phyloP scores from a whole-genome alignment of 2,888 invertebrate genomes.

The Parnassius apollo region DNA sequence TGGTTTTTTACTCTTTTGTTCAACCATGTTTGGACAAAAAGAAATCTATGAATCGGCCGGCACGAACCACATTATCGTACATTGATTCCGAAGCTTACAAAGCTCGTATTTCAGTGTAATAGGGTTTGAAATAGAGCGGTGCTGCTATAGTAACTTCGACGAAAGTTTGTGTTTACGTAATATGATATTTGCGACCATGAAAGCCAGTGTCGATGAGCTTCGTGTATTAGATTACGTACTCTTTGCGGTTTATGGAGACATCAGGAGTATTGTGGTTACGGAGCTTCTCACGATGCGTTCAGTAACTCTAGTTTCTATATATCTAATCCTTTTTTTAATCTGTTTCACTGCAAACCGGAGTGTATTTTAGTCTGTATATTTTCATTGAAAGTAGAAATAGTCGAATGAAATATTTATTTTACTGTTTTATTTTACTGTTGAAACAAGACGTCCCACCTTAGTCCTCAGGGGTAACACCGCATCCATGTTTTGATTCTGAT shows the following conservation, averaged over 20 bases:
- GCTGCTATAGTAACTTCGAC: constrained; percentile 30
- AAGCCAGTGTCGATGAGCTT: constrained; percentile 79
- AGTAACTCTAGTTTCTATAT: constrained; percentile 45
- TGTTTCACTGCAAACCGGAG: constrained; percentile 36
- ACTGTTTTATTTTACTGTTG: too few species aligned
- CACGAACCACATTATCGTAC: constrained; percentile 44
- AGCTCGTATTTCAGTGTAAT: constrained; percentile 28
- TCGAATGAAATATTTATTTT: too few species aligned
- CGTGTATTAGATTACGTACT: constrained; percentile 76
- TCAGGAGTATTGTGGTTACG: constrained; percentile 71
- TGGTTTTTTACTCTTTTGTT: constrained; percentile 55
- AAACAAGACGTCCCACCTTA: too few species aligned
- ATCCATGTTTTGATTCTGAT: too few species aligned
- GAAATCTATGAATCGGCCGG: constrained; percentile 72
- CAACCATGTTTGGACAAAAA: constrained; percentile 66
- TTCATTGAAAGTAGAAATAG: too few species aligned
- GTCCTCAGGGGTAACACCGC: too few species aligned
- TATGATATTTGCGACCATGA: constrained; percentile 73
- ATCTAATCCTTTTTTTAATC: constrained; percentile 50
- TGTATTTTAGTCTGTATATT: too few species aligned
- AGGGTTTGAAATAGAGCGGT: constrained; percentile 40
- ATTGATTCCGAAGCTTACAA: constrained; percentile 22
- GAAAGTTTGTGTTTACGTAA: constrained; percentile 52
- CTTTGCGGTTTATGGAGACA: constrained; percentile 75
- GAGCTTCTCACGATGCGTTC: constrained; percentile 68